A percentile compares a stretch with the other conserved stretches of the same genome.
These are phyloP conservation scores for Teleogryllus occipitalis DNA, from an alignment of 1,140 invertebrate species.

Conservation along the genomic window DNA sequence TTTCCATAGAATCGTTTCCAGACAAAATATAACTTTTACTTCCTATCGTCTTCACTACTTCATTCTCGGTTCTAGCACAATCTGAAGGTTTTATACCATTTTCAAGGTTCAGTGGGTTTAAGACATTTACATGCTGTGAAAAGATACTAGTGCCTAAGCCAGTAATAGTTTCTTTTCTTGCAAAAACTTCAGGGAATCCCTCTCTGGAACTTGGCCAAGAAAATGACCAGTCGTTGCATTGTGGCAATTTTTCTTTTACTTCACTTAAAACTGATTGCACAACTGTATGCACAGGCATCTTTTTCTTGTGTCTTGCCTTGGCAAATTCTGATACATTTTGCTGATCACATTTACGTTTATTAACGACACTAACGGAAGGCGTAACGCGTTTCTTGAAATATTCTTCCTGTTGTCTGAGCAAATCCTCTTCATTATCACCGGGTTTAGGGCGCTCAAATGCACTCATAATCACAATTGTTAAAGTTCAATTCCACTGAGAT, in stretches of 20 bases:
- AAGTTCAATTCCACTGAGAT: no score
- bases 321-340: background rate
- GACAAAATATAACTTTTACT: slow-evolving; percentile 44
- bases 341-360: background rate
- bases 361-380: background rate
- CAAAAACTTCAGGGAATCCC: background rate
- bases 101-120: background rate
- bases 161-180: background rate
- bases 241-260: background rate
- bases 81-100: background rate
- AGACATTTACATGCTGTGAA: background rate
- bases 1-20: slow-evolving; percentile 46
- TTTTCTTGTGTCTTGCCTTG: background rate
- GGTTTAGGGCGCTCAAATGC: background rate
- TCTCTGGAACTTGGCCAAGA: background rate
- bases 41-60: slow-evolving; percentile 18
- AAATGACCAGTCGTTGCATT: background rate
- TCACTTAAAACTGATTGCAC: background rate
- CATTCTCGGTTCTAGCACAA: background rate
- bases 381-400: background rate
- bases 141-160: background rate
- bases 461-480: background rate
- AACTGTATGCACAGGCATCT: background rate
- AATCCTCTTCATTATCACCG: background rate
- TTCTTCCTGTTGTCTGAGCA: background rate